Evolutionary conservation across 2,113 vertebrate genomes (phyloP), one percentile per base, ranked within the genome.

Genomic region (Istiophorus platypterus): DNA sequence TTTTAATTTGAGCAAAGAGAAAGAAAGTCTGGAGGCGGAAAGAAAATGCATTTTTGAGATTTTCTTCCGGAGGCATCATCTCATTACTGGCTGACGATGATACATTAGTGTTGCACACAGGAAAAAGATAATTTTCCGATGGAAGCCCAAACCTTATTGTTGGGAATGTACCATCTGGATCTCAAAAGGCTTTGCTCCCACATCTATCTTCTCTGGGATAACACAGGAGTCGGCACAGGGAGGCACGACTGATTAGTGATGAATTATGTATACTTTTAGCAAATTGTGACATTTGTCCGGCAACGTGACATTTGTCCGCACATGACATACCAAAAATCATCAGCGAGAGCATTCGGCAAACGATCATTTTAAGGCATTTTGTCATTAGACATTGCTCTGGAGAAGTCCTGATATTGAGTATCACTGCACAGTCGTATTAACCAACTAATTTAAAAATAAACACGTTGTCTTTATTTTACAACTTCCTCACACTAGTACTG

Each of bases 81-180:
- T 85, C 88, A 92, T 92, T 92, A 92, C 63, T 18, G 71, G 56
- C 80, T 91, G 90, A 94, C 84, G 86, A 91, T 91, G 89, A 94
- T 81, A 82, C 88, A 92, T 93, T 64, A 87, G 76, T 72, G 82
- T 89, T 75, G 70, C 68, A 74, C 73, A 77, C 84, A 88, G 84
- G 88, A 92, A 95, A 89, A 89, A 76, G 81, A 92, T 92, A 39
- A 92, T 94, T 94, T 93, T 93, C 86, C 89, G 91, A 90, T 91
- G 90, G 92, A 94, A 93, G 92, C 83, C 89, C 79, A 92, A 93
- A 93, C 89, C 93, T 94, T 94, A 95, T 94, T 95, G 94, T 95
- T 95, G 86, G 91, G 90, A 88, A 91, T 81, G 91, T 86, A 94
- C 94, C 94, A 95, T 95, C 95, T 95, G 94, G 92, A 94, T 92